These are phyloP conservation scores for Nematolebias whitei DNA, from an alignment of 2,113 vertebrate species.

Conservation along the genomic window DNA sequence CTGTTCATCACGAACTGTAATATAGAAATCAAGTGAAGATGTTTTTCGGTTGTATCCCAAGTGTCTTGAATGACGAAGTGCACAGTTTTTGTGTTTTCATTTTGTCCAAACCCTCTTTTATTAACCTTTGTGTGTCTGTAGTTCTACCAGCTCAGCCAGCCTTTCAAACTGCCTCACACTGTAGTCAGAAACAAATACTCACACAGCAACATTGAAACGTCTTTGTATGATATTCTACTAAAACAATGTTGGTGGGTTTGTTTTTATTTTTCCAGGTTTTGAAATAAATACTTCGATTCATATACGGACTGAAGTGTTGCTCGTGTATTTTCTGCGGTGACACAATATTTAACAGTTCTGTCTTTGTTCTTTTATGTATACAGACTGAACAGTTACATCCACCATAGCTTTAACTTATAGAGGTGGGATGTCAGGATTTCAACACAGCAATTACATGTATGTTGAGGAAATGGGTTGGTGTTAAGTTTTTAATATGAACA, in stretches of 20 bases:
- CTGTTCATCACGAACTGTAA: slow-evolving; percentile 18
- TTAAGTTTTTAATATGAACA: no score
- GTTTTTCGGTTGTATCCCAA: slow-evolving; percentile 31
- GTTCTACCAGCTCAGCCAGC: slow-evolving; percentile 80
- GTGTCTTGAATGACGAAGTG: slow-evolving; percentile 48
- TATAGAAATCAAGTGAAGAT: slow-evolving; percentile 14
- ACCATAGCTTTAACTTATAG: no score
- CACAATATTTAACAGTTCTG: no score
- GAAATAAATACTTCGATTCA: slow-evolving; percentile 81
- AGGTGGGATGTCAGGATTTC: no score
- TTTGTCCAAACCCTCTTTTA: slow-evolving; percentile 45
- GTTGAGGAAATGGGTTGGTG: no score
- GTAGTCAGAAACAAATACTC: slow-evolving; percentile 76
- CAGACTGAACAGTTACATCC: no score
- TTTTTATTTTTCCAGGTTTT: slow-evolving; percentile 79
- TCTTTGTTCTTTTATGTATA: no score
- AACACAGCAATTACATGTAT: no score
- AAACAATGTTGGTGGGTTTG: slow-evolving; percentile 78
- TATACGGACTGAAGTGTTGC: slow-evolving; percentile 39
- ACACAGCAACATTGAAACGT: slow-evolving; percentile 76
- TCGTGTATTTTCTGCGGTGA: background rate
- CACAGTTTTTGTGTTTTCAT: slow-evolving; percentile 38
- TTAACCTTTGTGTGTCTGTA: slow-evolving; percentile 62
- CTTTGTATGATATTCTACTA: slow-evolving; percentile 80
- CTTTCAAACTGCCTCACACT: slow-evolving; percentile 84